Conservation (phyloP, 2,797 vertebrate species). For the Podarcis siculus region DNA sequence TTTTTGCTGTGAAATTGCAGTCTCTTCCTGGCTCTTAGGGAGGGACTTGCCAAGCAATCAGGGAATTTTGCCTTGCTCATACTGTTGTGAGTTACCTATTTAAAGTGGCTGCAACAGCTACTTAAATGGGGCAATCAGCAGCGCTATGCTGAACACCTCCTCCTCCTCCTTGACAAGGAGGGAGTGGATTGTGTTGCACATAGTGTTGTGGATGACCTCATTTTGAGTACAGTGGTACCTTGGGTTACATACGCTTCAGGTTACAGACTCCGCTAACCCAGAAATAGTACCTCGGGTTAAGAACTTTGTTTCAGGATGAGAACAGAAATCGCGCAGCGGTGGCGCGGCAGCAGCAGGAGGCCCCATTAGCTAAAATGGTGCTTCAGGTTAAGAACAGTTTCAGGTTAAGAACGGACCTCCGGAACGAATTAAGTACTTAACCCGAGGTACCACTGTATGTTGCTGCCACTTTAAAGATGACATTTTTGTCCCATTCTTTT, state of each 20-base stretch:
- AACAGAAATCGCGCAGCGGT: no score
- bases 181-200: background rate
- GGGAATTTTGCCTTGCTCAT: background rate
- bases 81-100: background rate
- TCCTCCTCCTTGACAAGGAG: background rate
- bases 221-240: background rate
- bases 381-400: no score
- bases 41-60: background rate
- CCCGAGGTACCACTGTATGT: no score
- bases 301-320: no score
- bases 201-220: background rate
- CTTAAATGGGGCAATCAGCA: background rate
- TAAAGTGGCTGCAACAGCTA: background rate
- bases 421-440: no score
- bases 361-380: no score
- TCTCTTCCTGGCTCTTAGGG: background rate
- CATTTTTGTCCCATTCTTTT: background rate
- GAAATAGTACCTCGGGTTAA: no score
- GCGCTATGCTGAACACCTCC: background rate
- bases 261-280: no score
- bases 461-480: background rate
- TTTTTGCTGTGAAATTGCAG: background rate
- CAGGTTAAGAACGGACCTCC: no score
- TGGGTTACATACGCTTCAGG: no score
- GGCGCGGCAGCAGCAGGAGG: no score